Evolutionary conservation across 2,113 vertebrate genomes (phyloP), one percentile per base, ranked within the genome.

Genomic region (Silurus meridionalis): DNA sequence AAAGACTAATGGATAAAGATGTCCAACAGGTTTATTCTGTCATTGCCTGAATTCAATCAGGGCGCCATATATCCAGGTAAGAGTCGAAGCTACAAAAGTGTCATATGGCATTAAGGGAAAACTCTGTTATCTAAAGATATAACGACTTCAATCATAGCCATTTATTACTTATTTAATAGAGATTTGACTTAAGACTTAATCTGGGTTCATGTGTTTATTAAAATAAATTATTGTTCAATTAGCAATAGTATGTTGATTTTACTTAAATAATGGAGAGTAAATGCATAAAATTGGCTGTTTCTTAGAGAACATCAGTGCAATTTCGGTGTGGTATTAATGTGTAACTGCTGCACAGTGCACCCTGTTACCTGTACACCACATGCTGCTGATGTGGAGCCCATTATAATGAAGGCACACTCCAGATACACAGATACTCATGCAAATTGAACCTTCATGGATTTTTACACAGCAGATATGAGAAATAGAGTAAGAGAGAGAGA

Each of bases 1-100:
- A 79, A 60, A 84, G 71, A 80, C 87, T 90, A 87, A 88, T 86
- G 84, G 89, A 86, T 85, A 80, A 87, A 85, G 83, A 88, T 85
- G 83, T 87, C 72, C 80, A 66, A 82, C 72, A 85, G 88, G 86
- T 83, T 89, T 66, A 87, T 87, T 77, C 82, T 77, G 85, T 77
- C 82, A 58, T 57, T 66, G 48, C 19, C 81, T 46, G 78, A 83
- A 88, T 88, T 83, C 60, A 88, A 80, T 86, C 82, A 89, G 83
- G 82, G 55, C 37, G 37, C 55, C 78, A 79, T 82, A 82, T 55
- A 82, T 61, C 85, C 55, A 86, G 52, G 55, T 72, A 60, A 17
- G 60, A 37, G 52, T 55, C 55, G 19, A 69, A 82, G n/a, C 67
- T 69, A 53, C 77, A 25, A 66, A 58, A 5, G 14, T 80, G 52